Conservation (phyloP, 1,140 invertebrate genomes). For the Megathymus violae region DNA sequence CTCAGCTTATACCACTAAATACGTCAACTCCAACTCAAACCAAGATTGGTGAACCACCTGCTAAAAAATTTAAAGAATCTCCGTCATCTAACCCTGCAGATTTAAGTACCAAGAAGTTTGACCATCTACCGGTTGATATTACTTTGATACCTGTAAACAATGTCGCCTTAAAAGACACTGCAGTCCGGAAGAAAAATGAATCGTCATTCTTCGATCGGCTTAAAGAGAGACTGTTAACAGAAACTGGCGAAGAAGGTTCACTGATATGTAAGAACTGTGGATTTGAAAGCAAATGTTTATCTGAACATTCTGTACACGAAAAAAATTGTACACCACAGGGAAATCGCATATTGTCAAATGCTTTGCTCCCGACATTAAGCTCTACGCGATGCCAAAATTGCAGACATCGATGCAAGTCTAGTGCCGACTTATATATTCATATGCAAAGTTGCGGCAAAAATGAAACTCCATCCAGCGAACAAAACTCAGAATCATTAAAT, state of each 20-base stretch:
- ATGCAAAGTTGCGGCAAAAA: constrained; percentile 87
- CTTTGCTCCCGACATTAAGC: constrained; percentile 81
- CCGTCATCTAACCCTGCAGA: constrained; percentile 42
- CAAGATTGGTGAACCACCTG: constrained; percentile 67
- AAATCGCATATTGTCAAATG: constrained; percentile 60
- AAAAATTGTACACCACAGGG: constrained; percentile 85
- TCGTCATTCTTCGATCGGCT: constrained; percentile 93
- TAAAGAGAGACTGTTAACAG: constrained; percentile 88
- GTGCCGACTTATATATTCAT: constrained; percentile 89
- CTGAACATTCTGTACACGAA: constrained; percentile 90
- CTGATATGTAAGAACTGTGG: constrained; percentile 90
- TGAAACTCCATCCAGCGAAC: constrained; percentile 60
- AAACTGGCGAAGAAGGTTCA: constrained; percentile 83
- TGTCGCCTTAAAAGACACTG: constrained; percentile 52
- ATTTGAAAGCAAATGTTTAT: constrained; percentile 93
- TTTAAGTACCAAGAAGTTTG: constrained; percentile 45
- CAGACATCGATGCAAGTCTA: constrained; percentile 92
- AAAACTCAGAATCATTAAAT: constrained; percentile 56
- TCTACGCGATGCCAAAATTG: constrained; percentile 93
- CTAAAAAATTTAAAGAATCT: constrained; percentile 70
- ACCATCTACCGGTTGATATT: constrained; percentile 61
- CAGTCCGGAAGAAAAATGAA: constrained; percentile 86
- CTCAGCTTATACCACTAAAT: constrained; percentile 88
- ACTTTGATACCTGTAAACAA: constrained; percentile 56
- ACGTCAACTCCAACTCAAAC: constrained; percentile 71